Evolutionary conservation across 92 coral and sea anemone genomes (phyloP).

Genomic region (Plumapathes pennacea): DNA sequence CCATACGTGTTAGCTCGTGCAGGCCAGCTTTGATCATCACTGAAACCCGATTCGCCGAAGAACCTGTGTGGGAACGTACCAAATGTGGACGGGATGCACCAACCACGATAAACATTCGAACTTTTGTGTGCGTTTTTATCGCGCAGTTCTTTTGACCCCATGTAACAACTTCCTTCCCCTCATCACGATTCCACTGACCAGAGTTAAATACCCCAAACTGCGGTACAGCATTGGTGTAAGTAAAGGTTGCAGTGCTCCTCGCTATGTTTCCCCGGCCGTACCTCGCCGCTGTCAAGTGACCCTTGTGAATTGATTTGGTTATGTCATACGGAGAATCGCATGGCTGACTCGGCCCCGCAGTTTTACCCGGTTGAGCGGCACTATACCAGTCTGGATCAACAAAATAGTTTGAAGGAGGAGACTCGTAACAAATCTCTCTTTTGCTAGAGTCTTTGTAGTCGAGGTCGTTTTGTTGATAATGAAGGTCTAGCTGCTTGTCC

Average conservation of each 20-base stretch:
- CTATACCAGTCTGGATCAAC: neutral
- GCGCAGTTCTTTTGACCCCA: slow-evolving; percentile 18
- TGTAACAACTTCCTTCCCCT: neutral
- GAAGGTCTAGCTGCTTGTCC: neutral
- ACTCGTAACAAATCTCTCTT: slow-evolving; percentile 9
- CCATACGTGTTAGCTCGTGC: neutral
- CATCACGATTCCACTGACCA: no score
- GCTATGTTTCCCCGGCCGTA: no score
- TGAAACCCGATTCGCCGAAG: slow-evolving; percentile 47
- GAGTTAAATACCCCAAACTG: no score
- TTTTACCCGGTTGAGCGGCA: neutral
- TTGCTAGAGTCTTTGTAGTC: slow-evolving; percentile 6
- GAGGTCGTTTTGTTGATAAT: slow-evolving; percentile 8
- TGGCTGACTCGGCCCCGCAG: neutral
- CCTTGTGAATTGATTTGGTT: no score
- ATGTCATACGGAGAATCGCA: no score
- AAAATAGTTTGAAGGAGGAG: neutral
- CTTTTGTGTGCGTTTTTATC: neutral
- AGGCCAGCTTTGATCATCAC: slow-evolving; percentile 10
- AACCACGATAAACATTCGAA: slow-evolving; percentile 50
- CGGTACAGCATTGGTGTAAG: no score
- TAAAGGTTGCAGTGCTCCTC: no score
- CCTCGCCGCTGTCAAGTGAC: no score
- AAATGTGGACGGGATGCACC: slow-evolving; percentile 46
- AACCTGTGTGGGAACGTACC: slow-evolving; percentile 13